A percentile compares a stretch with the other conserved stretches of the same genome.
These are phyloP conservation scores for Premnoplex brunnescens DNA, from an alignment of 2,797 vertebrate species.

Conservation along the genomic window DNA sequence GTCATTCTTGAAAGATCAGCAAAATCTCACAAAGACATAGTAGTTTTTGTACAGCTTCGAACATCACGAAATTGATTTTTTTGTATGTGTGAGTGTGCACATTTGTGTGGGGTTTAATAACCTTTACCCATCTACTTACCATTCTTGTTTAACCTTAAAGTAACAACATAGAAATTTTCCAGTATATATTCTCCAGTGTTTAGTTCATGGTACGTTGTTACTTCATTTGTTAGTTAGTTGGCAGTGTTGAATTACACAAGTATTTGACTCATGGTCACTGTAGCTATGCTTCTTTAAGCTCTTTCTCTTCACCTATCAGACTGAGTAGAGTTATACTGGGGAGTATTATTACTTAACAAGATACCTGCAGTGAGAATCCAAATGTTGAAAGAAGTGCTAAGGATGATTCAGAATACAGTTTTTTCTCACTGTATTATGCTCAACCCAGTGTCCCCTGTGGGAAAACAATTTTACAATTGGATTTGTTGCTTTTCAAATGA, in stretches of 20 bases:
- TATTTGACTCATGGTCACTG: not conserved
- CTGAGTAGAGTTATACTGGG: not conserved
- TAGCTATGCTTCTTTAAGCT: not conserved
- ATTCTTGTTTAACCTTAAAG: not conserved
- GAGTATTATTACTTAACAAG: not conserved
- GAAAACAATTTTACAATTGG: not conserved
- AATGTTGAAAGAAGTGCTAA: not conserved
- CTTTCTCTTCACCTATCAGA: not conserved
- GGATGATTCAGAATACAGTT: not conserved
- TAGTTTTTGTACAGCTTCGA: slow-evolving; percentile 1
- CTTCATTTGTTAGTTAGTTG: not conserved
- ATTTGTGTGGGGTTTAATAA: not conserved
- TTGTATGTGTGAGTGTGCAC: not conserved
- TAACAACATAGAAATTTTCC: not conserved
- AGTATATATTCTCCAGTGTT: not conserved
- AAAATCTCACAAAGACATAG: not conserved
- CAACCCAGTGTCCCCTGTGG: not conserved
- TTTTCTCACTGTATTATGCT: not conserved
- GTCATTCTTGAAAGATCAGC: slow-evolving; percentile 44
- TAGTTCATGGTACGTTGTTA: not conserved
- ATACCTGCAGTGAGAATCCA: not conserved
- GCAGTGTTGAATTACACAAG: not conserved
- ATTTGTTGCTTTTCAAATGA: slow-evolving; percentile 13
- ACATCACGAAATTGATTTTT: not conserved
- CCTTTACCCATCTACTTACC: not conserved